Evolutionary conservation across 1,140 invertebrate genomes (phyloP).

Genomic region (Drosophila malerkotliana): DNA sequence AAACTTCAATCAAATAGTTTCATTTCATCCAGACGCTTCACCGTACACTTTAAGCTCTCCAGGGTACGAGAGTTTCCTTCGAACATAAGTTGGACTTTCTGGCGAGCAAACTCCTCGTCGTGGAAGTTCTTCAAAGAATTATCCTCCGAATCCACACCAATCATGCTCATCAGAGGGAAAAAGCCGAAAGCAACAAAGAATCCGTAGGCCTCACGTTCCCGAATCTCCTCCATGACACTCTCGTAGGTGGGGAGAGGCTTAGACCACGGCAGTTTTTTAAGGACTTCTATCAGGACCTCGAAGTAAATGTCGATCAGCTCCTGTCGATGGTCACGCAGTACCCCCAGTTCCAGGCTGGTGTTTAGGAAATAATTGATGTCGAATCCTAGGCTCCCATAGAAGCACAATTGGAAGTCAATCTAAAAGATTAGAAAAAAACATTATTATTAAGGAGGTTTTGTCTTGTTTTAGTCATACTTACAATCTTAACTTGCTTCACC

Average conservation of each 20-base stretch:
- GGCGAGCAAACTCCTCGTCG: conserved; percentile 67
- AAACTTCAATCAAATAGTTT: conserved; percentile 63
- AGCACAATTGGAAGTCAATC: conserved; percentile 81
- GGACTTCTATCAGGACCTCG: conserved; percentile 61
- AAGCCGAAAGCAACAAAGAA: conserved; percentile 79
- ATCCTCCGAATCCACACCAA: conserved; percentile 72
- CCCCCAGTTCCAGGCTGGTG: conserved; percentile 75
- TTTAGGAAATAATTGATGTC: conserved; percentile 82
- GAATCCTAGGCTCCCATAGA: conserved; percentile 76
- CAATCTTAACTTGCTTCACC: conserved; percentile 81
- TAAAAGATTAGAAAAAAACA: conserved; percentile 13
- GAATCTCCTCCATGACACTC: conserved; percentile 66
- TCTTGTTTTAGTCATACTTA: conserved; percentile 43
- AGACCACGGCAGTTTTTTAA: conserved; percentile 79
- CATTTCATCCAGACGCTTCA: conserved; percentile 74
- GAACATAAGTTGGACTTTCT: conserved; percentile 78
- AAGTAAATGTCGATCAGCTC: conserved; percentile 77
- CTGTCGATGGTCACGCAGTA: conserved; percentile 67
- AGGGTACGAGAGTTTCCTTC: conserved; percentile 68
- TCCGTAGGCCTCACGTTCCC: conserved; percentile 72
- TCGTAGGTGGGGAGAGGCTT: conserved; percentile 79
- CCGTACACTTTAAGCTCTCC: conserved; percentile 63
- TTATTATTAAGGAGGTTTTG: too few species aligned
- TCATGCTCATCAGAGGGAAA: conserved; percentile 79
- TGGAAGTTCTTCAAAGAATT: conserved; percentile 77